Base-by-base conservation (phyloP, 2,797 vertebrate genomes). In the Mormyrus proboscirostris region DNA sequence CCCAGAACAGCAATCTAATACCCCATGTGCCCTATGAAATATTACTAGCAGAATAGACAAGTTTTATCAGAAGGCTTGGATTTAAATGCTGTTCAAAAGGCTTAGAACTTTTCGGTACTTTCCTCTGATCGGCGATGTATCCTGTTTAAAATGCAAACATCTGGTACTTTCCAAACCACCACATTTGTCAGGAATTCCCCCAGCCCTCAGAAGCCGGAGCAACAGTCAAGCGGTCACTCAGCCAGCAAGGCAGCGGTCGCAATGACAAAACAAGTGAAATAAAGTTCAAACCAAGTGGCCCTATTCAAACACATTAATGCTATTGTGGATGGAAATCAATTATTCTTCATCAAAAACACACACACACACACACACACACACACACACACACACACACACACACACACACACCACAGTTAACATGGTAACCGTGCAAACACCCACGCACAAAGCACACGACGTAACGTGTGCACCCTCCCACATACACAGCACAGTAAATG, bases 141-240 rank as follows among this genome's bases (percentile, higher is more conserved):
- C 44, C 41, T 50, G 82, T 50, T 79, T 79, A 3, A 79, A 44
- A 50, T 22, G 22, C 9, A 29, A 50, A 84, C 82, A 84, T 50
- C 47, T 84, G 82, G 82, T 84, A 84, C 82, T 84, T 84, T 84
- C 82, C 82, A 50, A 84, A 22, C 82, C 82, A 50, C 82, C 4
- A 84, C 8, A 84, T 33, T 33, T 14, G 65, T 49, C 44, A 10
- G 82, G 47, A 84, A 49, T 84, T 84, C 47, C 82, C 82, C 82
- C 6, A 4, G 19, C 2, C 2, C 82, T n/a, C 47, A 22, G 50
- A 4, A 0, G 82, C 19, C 82, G 22, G 41, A 84, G 47, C n/a
- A 22, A 49, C 19, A 50, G 44, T 84, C 47, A 84, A 25, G 25
- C 47, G 50, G 82, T 84, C 49, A 25, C 47, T 79, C 38, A 79